Evolutionary conservation across 1,140 invertebrate species (phyloP).

Genomic region (Tyrophagus putrescentiae): DNA sequence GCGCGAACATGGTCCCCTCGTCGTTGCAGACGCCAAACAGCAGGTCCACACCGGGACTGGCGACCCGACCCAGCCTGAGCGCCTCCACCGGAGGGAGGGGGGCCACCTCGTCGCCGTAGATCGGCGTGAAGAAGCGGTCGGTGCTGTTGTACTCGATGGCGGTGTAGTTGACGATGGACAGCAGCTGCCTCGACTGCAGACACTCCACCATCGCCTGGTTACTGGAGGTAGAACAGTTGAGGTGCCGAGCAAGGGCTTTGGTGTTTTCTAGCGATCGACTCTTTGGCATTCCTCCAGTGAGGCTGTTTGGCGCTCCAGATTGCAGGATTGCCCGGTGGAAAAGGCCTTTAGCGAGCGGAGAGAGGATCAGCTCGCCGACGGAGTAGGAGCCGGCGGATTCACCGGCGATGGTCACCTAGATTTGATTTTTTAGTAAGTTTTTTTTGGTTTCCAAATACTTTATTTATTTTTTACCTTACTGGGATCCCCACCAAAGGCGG

Average conservation of each 20-base stretch:
- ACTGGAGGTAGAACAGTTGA: background rate
- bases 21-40: conserved; percentile 10
- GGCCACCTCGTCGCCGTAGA: background rate
- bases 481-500: conserved; percentile 62
- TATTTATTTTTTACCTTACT: no score
- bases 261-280: conserved; percentile 37
- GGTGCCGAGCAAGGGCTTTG: background rate
- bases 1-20: conserved; percentile 6
- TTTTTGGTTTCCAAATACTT: no score
- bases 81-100: conserved; percentile 4
- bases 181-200: background rate
- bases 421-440: no score
- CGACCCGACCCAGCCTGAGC: background rate
- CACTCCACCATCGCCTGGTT: background rate
- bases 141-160: background rate
- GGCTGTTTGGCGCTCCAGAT: background rate
- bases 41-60: background rate
- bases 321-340: conserved; percentile 8
- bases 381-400: conserved; percentile 58
- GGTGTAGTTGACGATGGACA: background rate
- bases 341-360: background rate
- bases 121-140: background rate
- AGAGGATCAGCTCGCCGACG: background rate
- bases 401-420: no score
- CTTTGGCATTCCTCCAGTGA: conserved; percentile 37